Conservation (phyloP, 2,797 vertebrate species). For the Siniperca scherzeri region DNA sequence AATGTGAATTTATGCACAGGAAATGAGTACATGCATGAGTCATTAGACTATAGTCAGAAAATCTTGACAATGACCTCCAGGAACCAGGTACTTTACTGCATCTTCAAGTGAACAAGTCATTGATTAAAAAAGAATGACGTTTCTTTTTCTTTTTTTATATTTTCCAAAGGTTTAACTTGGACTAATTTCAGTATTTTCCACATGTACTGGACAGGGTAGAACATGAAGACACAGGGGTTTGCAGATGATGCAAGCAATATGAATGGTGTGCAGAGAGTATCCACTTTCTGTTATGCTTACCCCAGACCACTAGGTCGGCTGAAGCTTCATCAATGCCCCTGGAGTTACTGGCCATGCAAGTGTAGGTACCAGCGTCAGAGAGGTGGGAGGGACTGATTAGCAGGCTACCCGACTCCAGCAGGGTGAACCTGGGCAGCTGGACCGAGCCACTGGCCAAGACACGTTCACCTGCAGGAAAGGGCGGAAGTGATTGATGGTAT, state of each 20-base stretch:
- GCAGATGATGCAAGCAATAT: not conserved
- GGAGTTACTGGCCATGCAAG: conserved; percentile 97
- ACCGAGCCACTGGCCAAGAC: conserved; percentile 96
- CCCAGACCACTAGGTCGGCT: conserved; percentile 94
- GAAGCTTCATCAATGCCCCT: conserved; percentile 95
- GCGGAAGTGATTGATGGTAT: conserved; percentile 62
- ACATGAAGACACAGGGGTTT: conserved; percentile 8
- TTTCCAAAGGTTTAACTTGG: too few species aligned
- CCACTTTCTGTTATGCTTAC: conserved; percentile 81
- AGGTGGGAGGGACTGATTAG: conserved; percentile 94
- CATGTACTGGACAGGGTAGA: not conserved
- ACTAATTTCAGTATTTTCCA: not conserved
- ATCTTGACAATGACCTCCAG: conserved; percentile 46
- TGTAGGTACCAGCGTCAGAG: conserved; percentile 93
- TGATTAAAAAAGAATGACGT: conserved; percentile 19
- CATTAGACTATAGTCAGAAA: conserved; percentile 20
- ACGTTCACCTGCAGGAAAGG: conserved; percentile 88
- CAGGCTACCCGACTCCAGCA: conserved; percentile 96
- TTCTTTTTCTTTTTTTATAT: conserved; percentile 1
- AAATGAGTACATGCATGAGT: conserved; percentile 32
- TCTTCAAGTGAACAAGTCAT: conserved; percentile 36
- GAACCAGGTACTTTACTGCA: not conserved
- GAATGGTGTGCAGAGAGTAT: not conserved
- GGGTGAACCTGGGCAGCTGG: conserved; percentile 95
- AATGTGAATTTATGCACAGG: conserved; percentile 44